Base-by-base conservation (phyloP, 2,888 invertebrate genomes). In the Aleiodes leptofemur region DNA sequence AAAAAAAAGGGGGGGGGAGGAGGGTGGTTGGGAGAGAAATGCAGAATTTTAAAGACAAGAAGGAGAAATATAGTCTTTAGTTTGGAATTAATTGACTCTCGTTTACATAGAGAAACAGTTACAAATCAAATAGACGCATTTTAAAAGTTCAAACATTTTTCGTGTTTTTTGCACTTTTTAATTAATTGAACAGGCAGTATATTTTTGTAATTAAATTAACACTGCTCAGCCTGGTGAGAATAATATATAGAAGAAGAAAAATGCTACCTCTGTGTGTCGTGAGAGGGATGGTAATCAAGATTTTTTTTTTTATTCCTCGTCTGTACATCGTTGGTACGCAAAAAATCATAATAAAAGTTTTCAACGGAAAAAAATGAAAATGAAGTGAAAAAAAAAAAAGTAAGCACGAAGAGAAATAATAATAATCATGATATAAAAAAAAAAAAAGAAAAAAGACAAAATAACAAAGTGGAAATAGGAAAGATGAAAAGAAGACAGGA, bases 381-480 rank as follows among this genome's bases (percentile, higher is more conserved):
- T 23, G 34, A 71, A 76, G 78, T 74, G 76, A 70, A 70, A 76
- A 64, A 69, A 76, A 7, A 43, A 34, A 3, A 34, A 34, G 6
- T 34, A 34, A 34, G 34, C 6, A 34, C 34, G 34, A 6, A 34
- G 34, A 34, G 6, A 34, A 34, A 34, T 34, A 34, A 34, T 34
- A 34, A 34, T 34, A 34, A 23, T 23, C 23, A 23, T 1, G 2
- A 11, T n/a, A 11, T 50, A n/a, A 38, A 8, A 11, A 57, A 31
- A 43, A 72, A 76, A 38, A 8, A 11, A 57, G 29, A 43, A 72
- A 76, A 79, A 76, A 76, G 69, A 69, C 23, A 76, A 64, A 70
- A 76, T 16, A 74, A 69, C 74, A 78, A 74, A 73, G 78, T 53
- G 73, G 76, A 77, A 80, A 76, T 76, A 75, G 81, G 80, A 79